phyloP scores from a whole-genome alignment of 2,113 vertebrate species.

The Parus major region DNA sequence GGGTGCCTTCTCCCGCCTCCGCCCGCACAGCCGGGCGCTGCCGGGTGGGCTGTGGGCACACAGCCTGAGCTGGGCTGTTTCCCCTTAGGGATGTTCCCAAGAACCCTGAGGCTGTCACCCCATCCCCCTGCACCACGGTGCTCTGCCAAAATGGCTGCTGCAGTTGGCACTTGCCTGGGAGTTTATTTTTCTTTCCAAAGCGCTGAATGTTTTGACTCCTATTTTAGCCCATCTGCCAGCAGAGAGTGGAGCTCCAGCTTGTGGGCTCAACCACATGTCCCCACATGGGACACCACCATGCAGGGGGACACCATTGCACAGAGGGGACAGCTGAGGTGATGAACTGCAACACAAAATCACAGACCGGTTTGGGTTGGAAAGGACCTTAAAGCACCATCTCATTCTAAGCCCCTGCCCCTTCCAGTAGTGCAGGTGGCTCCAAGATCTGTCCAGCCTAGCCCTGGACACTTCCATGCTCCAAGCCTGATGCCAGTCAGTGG shows the following conservation, averaged over 20 bases:
- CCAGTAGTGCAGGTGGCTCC: background rate
- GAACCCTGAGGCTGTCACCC: background rate
- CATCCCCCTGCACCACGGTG: rapidly evolving
- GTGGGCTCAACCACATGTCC: rapidly evolving
- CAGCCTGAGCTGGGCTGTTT: background rate
- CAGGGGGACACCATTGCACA: background rate
- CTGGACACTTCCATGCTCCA: background rate
- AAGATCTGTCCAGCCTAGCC: background rate
- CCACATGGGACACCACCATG: rapidly evolving
- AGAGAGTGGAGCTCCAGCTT: background rate
- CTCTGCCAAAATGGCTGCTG: background rate
- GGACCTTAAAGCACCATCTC: background rate
- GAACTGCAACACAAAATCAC: background rate
- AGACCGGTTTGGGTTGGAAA: background rate
- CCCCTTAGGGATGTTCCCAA: background rate
- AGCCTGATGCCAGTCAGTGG: background rate
- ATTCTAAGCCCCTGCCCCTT: background rate
- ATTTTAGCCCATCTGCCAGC: background rate
- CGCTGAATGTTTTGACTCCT: background rate
- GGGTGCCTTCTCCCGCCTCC: background rate
- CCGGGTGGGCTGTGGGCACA: background rate
- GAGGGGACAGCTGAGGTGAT: background rate
- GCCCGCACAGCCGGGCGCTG: rapidly evolving
- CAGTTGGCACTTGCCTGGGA: background rate
- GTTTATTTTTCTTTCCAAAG: conserved; percentile 25